Conservation (phyloP, 2,113 vertebrate species). For the Circaetus cinerascens region DNA sequence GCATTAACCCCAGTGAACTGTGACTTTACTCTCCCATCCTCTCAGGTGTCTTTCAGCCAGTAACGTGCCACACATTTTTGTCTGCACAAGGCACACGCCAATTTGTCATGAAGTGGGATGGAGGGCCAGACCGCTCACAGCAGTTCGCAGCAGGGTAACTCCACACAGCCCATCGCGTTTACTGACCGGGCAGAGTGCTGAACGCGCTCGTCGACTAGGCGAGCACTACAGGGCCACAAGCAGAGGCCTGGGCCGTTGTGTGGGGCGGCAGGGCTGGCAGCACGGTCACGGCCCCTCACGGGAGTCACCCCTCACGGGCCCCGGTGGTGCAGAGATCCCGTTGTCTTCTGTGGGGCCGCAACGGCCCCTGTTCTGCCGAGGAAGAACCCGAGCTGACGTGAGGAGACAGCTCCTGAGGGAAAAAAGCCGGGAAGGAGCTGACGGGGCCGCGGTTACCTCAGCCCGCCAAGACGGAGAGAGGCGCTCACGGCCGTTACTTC, state of each 20-base stretch:
- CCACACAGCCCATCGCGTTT: rapidly evolving
- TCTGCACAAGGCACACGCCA: rapidly evolving
- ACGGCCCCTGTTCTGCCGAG: rapidly evolving
- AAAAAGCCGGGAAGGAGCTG: too few species aligned
- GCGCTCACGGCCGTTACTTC: too few species aligned
- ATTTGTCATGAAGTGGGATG: rapidly evolving
- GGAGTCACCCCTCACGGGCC: background rate
- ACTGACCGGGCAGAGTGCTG: background rate
- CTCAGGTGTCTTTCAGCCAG: rapidly evolving
- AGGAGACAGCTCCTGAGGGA: rapidly evolving
- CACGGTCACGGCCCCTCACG: background rate
- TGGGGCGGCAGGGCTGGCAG: too few species aligned
- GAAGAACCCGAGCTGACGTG: background rate
- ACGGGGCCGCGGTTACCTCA: too few species aligned
- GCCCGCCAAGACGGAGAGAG: too few species aligned
- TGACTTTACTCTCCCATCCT: background rate
- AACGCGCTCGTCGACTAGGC: rapidly evolving
- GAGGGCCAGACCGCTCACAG: rapidly evolving
- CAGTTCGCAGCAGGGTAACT: rapidly evolving
- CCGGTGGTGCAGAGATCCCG: background rate
- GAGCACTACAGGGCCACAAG: background rate
- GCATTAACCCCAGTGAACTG: rapidly evolving
- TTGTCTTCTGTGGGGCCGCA: too few species aligned
- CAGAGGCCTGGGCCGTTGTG: background rate
- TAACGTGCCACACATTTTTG: rapidly evolving